Percentiles rank a stretch among this genome's conserved stretches.
Conservation (phyloP, 1,140 invertebrate genomes). For the Drosophila ohnishii region DNA sequence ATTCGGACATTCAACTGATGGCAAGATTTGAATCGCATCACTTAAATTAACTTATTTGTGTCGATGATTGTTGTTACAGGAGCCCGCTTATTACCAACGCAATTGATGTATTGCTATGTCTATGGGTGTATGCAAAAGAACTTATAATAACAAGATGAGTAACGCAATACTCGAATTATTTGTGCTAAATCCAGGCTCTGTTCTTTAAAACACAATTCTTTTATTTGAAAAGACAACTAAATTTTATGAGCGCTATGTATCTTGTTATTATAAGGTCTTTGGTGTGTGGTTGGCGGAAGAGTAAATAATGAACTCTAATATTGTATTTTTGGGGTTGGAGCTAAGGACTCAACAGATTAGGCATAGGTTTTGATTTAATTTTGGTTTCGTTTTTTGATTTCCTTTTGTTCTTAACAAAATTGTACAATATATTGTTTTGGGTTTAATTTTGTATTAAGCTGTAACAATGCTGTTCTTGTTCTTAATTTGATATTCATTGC, state of each 20-base stretch:
- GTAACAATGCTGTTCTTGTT: conserved; percentile 34
- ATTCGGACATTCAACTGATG: conserved; percentile 27
- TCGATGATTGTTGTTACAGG: conserved; percentile 15
- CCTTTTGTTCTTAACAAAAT: conserved; percentile 22
- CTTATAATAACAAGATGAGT: neutral
- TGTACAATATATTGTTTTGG: conserved; percentile 26
- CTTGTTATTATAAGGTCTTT: neutral
- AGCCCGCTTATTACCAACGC: conserved; percentile 5
- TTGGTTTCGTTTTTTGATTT: conserved; percentile 26
- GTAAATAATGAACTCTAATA: conserved; percentile 5
- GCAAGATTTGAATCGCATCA: conserved; percentile 28
- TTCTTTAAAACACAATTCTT: neutral
- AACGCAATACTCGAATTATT: neutral
- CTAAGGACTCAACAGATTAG: conserved; percentile 1
- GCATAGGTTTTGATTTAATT: conserved; percentile 6
- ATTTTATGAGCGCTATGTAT: neutral
- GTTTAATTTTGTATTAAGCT: conserved; percentile 23
- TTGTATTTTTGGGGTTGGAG: neutral
- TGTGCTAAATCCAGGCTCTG: neutral
- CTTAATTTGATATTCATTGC: conserved; percentile 43
- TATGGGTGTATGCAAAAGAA: conserved; percentile 12
- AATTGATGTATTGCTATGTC: conserved; percentile 26
- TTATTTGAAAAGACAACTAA: neutral
- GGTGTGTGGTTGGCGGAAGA: conserved; percentile 1
- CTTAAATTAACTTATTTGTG: conserved; percentile 27